A percentile compares a stretch with the other conserved stretches of the same genome.
Conservation (phyloP, 2,113 vertebrate species). For the Mustelus asterias region DNA sequence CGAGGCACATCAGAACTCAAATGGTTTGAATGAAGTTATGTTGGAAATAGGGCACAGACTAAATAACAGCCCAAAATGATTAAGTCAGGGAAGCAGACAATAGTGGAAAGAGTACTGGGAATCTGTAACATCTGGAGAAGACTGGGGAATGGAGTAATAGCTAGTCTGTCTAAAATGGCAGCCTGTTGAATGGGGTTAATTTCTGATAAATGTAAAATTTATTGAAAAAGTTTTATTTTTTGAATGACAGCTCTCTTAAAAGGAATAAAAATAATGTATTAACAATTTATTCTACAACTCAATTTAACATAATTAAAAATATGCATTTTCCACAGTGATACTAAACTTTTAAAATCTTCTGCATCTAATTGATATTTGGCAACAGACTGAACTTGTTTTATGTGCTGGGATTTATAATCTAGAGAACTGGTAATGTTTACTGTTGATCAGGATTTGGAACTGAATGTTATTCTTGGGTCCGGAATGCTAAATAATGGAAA, state of each 20-base stretch:
- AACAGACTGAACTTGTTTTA: neutral
- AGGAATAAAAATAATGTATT: neutral
- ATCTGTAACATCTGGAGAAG: conserved; percentile 30
- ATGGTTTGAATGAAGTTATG: neutral
- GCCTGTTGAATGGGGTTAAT: neutral
- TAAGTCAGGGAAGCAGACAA: conserved; percentile 28
- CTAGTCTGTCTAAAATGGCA: neutral
- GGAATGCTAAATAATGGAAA: conserved; percentile 18
- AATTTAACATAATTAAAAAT: neutral
- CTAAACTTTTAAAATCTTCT: neutral
- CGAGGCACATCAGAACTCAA: neutral
- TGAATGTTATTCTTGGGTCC: conserved; percentile 8
- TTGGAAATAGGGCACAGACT: conserved; percentile 15
- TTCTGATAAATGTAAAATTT: neutral
- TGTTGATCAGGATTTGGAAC: neutral
- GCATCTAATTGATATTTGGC: neutral
- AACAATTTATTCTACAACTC: neutral
- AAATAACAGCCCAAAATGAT: conserved; percentile 36
- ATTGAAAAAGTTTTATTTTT: neutral
- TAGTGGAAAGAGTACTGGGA: neutral
- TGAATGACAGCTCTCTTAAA: neutral
- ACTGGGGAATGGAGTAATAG: neutral
- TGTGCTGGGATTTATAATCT: neutral
- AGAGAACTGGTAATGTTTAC: neutral
- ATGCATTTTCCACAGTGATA: neutral